These are phyloP conservation scores for Odontothrips loti DNA, from an alignment of 2,888 invertebrate species.

Conservation along the genomic window DNA sequence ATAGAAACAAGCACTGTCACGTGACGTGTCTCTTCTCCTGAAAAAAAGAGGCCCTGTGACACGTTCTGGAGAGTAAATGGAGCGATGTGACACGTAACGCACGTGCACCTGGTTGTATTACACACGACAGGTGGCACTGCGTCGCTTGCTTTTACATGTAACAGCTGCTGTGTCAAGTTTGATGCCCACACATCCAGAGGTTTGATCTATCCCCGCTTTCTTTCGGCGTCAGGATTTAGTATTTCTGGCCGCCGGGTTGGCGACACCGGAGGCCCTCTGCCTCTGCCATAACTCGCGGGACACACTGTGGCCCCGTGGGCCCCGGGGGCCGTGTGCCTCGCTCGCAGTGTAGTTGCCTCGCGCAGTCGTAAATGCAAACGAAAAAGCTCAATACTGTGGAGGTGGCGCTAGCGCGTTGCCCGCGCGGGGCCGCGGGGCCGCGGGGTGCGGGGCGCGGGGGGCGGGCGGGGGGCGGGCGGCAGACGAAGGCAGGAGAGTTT, in stretches of 20 bases:
- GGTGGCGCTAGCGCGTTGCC: conserved; percentile 12
- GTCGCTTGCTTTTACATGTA: too few relatives aligned
- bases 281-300: not conserved
- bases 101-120: too few relatives aligned
- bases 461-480: not conserved
- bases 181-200: too few relatives aligned
- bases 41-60: too few relatives aligned
- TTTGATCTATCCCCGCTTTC: too few relatives aligned
- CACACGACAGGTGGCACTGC: too few relatives aligned
- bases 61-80: too few relatives aligned
- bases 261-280: not conserved
- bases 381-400: conserved; percentile 26
- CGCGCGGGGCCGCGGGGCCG: not conserved
- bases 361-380: conserved; percentile 24
- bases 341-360: conserved; percentile 16
- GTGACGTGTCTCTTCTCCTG: too few relatives aligned
- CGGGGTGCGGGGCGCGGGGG: not conserved
- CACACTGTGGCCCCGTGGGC: not conserved
- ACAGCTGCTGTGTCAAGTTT: not conserved
- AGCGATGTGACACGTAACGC: too few relatives aligned
- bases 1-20: too few relatives aligned
- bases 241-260: not conserved
- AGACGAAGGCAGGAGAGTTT: conserved; percentile 22
- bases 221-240: not conserved
- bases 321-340: not conserved